Evolutionary conservation across 2,113 vertebrate genomes (phyloP), one percentile per base, ranked within the genome.

Genomic region (Melanotaenia duboulayi): DNA sequence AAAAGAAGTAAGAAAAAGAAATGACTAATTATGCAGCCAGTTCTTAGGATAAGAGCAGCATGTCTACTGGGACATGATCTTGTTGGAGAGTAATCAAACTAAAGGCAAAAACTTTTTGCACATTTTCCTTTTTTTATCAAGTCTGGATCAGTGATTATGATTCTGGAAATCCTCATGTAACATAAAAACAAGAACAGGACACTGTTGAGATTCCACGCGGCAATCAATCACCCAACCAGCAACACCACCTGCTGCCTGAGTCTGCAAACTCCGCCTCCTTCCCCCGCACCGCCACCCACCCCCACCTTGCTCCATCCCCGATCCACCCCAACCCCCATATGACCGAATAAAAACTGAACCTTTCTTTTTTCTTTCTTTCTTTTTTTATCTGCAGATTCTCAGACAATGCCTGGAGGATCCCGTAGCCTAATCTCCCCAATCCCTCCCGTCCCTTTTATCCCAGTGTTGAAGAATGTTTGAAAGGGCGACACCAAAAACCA

Each of bases 341-440:
- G 52, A 24, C 71, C 73, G 63, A 87, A 85, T 74, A 83, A 76
- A 74, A 87, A 76, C 85, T 76, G 75, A 87, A 83, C 85, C 75
- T 73, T 37, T 84, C 87, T 62, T 91, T 85, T 84, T 96, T 50
- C 92, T 86, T 82, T 91, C 92, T 86, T 24, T 28, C 28, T 94
- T 86, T 87, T 90, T 94, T 87, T 96, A 97, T 97, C 95, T 97
- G 93, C 96, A 95, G 95, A 95, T 96, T 96, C 93, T 94, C 94
- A 95, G 95, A 97, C 96, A 97, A 95, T 94, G 94, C 95, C 96
- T 95, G 94, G 95, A 97, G 95, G 94, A 94, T 95, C 95, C 94
- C 91, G 76, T 94, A 82, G 90, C 95, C 95, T 98, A 98, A 98
- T 98, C 97, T 96, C 94, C 94, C 94, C 71, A 79, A 81, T 82